Conservation (phyloP, 2,797 vertebrate species). For the Gallinago solitaria region DNA sequence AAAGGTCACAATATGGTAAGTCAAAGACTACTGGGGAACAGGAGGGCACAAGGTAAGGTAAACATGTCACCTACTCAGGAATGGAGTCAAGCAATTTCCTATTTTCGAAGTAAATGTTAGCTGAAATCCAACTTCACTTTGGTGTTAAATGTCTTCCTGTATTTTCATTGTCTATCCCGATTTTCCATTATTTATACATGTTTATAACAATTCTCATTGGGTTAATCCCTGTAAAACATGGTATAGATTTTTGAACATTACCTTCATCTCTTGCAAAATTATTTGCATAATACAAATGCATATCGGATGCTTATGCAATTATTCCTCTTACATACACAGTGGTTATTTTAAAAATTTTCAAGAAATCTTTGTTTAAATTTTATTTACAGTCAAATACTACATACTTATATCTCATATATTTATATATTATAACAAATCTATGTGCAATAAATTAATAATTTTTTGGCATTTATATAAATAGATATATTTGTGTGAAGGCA, state of each 20-base stretch:
- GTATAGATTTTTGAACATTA: background rate
- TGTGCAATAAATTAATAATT: background rate
- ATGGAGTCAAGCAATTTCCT: background rate
- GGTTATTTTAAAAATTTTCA: background rate
- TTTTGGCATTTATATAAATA: background rate
- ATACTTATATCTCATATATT: background rate
- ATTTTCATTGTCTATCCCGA: background rate
- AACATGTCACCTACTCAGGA: background rate
- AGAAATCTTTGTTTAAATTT: background rate
- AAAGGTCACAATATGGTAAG: constrained; percentile 57
- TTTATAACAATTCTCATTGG: background rate
- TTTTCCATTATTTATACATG: background rate
- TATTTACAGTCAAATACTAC: background rate
- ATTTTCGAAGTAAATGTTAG: constrained; percentile 9
- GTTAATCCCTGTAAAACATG: background rate
- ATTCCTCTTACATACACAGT: background rate
- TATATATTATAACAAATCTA: background rate
- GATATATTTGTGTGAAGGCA: background rate
- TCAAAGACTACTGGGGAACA: constrained; percentile 8
- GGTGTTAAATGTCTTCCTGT: background rate
- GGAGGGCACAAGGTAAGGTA: constrained; percentile 5
- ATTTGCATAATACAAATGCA: background rate
- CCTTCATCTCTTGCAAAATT: background rate
- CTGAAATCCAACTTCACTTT: background rate
- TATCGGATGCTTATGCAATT: background rate